A percentile compares a stretch with the other conserved stretches of the same genome.
Evolutionary conservation across 2,888 invertebrate species (phyloP).

Genomic region (Mesorhabditis spiculigera): DNA sequence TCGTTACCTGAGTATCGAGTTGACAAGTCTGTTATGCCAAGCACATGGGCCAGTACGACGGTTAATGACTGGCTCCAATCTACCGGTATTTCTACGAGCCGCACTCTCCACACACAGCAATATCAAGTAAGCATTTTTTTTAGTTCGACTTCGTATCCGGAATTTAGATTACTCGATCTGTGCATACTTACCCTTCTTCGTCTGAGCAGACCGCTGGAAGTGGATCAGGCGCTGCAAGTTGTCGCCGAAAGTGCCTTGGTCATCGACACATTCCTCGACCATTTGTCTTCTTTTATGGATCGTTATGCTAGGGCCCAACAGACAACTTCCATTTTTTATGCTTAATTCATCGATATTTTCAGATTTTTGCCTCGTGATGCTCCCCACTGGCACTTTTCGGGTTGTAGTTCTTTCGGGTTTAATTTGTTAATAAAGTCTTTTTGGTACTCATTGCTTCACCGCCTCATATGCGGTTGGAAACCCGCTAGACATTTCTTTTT

Average conservation of each 20-base stretch:
- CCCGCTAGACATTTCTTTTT: too few species aligned
- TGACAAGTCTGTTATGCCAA: neutral
- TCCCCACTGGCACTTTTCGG: neutral
- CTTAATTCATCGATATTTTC: neutral
- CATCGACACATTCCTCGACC: slow-evolving; percentile 3
- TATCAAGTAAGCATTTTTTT: neutral
- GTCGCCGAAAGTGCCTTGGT: neutral
- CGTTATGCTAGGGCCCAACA: neutral
- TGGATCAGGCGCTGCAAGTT: neutral
- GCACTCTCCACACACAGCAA: neutral
- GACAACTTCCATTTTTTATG: neutral
- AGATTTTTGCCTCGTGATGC: neutral
- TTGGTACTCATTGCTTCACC: too few species aligned
- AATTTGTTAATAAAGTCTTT: too few species aligned
- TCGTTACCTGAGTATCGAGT: neutral
- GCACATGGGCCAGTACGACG: neutral
- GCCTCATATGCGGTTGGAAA: too few species aligned
- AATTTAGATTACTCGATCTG: neutral
- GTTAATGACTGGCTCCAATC: neutral
- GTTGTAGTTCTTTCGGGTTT: neutral
- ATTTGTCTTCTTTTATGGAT: neutral
- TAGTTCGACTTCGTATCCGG: neutral
- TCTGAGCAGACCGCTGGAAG: neutral
- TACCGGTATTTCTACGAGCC: slow-evolving; percentile 2
- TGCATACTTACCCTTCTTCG: neutral